A percentile compares a stretch with the other conserved stretches of the same genome.
phyloP scores from a whole-genome alignment of 2,888 invertebrate species.

The Ichneumon xanthorius region DNA sequence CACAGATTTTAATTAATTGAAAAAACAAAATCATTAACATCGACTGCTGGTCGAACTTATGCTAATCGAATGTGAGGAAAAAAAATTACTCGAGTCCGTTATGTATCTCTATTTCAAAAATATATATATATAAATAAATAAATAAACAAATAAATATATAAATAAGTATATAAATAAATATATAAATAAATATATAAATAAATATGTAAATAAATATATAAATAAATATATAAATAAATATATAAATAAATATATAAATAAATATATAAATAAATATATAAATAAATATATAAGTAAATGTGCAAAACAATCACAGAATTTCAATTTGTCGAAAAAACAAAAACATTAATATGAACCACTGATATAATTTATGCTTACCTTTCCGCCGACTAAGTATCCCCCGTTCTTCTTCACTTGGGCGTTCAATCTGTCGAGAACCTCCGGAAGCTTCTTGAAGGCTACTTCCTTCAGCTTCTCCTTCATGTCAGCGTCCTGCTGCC shows the following conservation, averaged over 20 bases:
- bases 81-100: background rate
- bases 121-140: no score
- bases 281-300: background rate
- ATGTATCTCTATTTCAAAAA: background rate
- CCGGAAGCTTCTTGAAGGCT: conserved; percentile 73
- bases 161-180: no score
- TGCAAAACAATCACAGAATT: background rate
- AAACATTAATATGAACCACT: background rate
- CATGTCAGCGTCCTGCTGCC: conserved; percentile 75
- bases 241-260: background rate
- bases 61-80: background rate
- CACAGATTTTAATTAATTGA: background rate
- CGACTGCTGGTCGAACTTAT: background rate
- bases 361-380: conserved; percentile 69
- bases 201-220: no score
- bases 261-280: background rate
- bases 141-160: no score
- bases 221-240: no score
- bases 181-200: no score
- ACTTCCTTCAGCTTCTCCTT: conserved; percentile 77
- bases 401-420: conserved; percentile 79
- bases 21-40: background rate
- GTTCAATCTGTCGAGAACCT: conserved; percentile 77
- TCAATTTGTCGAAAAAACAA: background rate
- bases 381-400: conserved; percentile 80